Evolutionary conservation across 1,140 invertebrate species (phyloP).

Genomic region (Conus ventricosus): DNA sequence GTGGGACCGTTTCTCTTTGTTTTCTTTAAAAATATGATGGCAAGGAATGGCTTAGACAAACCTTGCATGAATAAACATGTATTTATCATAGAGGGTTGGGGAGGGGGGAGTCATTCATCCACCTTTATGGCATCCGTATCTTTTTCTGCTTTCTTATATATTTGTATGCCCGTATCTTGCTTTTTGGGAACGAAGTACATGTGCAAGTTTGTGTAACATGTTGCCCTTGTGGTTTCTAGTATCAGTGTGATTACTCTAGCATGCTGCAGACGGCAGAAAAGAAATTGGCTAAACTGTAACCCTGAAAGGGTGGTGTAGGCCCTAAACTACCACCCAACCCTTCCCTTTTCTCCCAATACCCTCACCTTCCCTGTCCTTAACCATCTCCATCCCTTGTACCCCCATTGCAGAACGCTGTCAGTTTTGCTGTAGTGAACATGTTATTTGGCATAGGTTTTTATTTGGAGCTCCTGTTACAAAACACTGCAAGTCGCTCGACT

Average conservation of each 20-base stretch:
- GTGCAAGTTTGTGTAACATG: not conserved
- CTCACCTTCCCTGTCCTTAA: not conserved
- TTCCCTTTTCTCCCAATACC: not conserved
- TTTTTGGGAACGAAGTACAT: not conserved
- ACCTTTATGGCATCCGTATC: no score
- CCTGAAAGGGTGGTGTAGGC: not conserved
- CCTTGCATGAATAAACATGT: no score
- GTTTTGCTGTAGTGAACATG: not conserved
- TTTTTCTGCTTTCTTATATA: no score
- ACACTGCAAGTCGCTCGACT: constrained; percentile 7
- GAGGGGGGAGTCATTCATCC: no score
- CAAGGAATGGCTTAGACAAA: no score
- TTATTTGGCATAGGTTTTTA: constrained; percentile 23
- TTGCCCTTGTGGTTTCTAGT: not conserved
- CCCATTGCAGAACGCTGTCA: not conserved
- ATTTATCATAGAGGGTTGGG: no score
- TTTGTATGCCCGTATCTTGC: not conserved
- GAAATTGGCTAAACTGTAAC: not conserved
- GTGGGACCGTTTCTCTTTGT: no score
- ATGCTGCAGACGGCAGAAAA: not conserved
- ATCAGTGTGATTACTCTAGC: not conserved
- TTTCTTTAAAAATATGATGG: no score
- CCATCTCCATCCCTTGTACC: not conserved
- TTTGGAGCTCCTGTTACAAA: not conserved
- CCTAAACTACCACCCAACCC: not conserved